Evolutionary conservation across 2,797 vertebrate genomes (phyloP).

Genomic region (Vireo griseus): DNA sequence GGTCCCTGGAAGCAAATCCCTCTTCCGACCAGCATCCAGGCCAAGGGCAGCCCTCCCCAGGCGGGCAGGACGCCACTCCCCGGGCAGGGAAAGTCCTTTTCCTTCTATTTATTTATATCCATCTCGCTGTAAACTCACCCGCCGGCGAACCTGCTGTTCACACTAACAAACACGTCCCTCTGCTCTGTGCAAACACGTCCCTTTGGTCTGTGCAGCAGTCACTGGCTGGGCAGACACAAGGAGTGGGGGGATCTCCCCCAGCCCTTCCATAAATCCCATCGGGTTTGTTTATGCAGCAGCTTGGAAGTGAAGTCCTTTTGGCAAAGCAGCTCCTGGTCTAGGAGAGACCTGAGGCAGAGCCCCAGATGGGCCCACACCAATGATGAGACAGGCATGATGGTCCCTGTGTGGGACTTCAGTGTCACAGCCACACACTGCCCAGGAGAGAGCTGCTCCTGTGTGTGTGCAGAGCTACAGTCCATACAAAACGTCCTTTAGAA

Average conservation of each 20-base stretch:
- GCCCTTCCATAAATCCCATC: background rate
- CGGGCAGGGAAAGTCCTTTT: background rate
- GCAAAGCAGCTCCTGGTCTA: background rate
- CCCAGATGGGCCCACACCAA: background rate
- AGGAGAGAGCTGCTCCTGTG: accelerated
- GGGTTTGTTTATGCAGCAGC: background rate
- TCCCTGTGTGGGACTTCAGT: background rate
- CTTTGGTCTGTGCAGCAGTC: background rate
- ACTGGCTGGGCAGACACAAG: background rate
- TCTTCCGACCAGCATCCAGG: accelerated
- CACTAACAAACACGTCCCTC: background rate
- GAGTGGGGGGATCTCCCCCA: background rate
- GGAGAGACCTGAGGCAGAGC: background rate
- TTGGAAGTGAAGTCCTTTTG: background rate
- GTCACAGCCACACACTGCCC: background rate
- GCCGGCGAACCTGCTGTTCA: background rate
- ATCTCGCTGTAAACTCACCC: background rate
- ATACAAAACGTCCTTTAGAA: background rate
- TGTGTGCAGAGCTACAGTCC: background rate
- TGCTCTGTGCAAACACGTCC: background rate
- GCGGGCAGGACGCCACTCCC: background rate
- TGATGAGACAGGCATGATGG: accelerated
- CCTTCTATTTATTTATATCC: slow-evolving; percentile 40
- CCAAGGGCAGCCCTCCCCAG: background rate
- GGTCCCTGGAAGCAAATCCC: background rate